Base-by-base conservation (phyloP, 2,113 vertebrate species). In the Gopherus flavomarginatus region DNA sequence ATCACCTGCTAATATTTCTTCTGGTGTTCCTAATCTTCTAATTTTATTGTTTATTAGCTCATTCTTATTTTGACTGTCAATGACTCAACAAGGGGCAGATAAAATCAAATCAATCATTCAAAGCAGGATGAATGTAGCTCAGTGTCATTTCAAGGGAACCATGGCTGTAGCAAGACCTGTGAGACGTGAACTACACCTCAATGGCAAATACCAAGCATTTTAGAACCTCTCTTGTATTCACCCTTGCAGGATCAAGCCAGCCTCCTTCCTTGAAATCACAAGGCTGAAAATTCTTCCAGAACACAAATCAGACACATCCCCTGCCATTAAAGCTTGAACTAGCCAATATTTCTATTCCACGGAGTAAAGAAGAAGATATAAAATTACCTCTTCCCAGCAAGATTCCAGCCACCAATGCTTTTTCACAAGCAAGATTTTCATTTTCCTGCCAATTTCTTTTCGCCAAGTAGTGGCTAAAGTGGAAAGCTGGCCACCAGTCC, bases 401-500 rank as follows among this genome's bases (percentile, higher is more conserved):
- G 42, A 98, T 59, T 78, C 97, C 97, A 75, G 97, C 95, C 44
- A 99, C 97, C 13, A 97, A 94, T 77, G 97, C 97, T 95, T 99
- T 99, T 95, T 98, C 95, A 84, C 83, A 85, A 17, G 98, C 92
- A 75, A 99, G 98, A 13, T 91, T 86, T 11, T 90, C 56, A 65
- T 98, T 98, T 85, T 98, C 95, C 85, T 97, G 86, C 75, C 98
- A 98, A 47, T 99, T 98, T 29, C 54, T 98, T 56, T 91, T 98
- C 47, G 98, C 98, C 57, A 98, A 98, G 90, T 98, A 98, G 78
- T 17, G 90, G 35, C 98, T 99, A 93, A 99, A 99, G 97, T 99
- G 99, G 95, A 99, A 98, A 6, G 93, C 84, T 9, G 99, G 98
- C 99, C 99, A 99, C 99, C 99, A 99, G 87, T 96, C 98, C 85